Evolutionary conservation across 2,888 invertebrate genomes (phyloP), one percentile per base, ranked within the genome.

Genomic region (Plemyria rubiginata): DNA sequence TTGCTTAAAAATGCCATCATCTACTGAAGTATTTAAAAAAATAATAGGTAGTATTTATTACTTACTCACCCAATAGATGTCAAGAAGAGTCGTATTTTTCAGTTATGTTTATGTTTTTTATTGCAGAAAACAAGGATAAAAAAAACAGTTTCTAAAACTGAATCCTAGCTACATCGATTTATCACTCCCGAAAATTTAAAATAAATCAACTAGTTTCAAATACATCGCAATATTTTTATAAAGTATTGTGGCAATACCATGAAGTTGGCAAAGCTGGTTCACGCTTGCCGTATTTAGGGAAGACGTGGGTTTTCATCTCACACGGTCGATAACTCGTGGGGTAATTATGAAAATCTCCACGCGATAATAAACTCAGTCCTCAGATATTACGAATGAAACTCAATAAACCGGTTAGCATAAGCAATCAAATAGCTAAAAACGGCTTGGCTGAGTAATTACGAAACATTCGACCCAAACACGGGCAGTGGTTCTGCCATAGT

Each of bases 361-460:
- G 32, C 32, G 32, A 32, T 38, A 11, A 38, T 38, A 38, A 38
- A 15, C 43, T 15, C 7, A 15, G 7, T 15, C 43, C 7, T 13
- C 4, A 11, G 4, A 11, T 2, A 43, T 7, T 43, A 7, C 16
- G 4, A 45, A 15, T 15, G 4, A 1, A 45, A 45, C n/a, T 28
- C 29, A 9, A 13, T 9, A 11, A 28, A 41, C 13, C 45, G 58
- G 58, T 55, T 51, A 52, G 46, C 65, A 60, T 55, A 53, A 45
- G 49, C 61, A 66, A 68, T 70, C 68, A 64, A 67, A 58, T 53
- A 38, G 29, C 66, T 62, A 61, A 68, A n/a, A 67, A 62, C 29
- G 55, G 67, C 54, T 28, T 40, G 46, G 52, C 58, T 11, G 36
- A 11, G 62, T 68, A 66, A 71, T 70, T 70, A 65, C 66, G 66